Base-by-base conservation (phyloP, 1,140 invertebrate species). In the Rhysida immarginata region DNA sequence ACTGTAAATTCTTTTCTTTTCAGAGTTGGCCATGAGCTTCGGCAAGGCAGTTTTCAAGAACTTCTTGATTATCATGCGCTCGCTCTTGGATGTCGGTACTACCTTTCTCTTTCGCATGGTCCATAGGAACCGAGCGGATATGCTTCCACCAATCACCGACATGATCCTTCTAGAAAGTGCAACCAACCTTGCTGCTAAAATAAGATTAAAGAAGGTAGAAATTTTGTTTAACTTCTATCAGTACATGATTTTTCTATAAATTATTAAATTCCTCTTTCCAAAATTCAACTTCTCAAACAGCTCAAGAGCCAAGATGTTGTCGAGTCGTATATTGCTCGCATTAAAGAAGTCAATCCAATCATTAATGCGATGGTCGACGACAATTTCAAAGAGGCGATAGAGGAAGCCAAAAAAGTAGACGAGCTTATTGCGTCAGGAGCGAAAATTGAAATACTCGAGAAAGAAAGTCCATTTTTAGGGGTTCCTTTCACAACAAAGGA, bases 401-500 rank as follows among this genome's bases (percentile, higher is more conserved):
- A 79, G 61, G 84, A 90, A 62, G 87, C 87, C 0, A 70, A 71
- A 42, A 71, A 75, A 62, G 80, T 78, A 2, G 88, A 93, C 66
- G 71, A 78, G 44, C 64, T 86, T 1, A 75, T 90, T 14, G 71
- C 73, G 58, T 79, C 76, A 18, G 77, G 78, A 5, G 66, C 72
- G 26, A 77, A 77, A 42, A 74, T 78, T 11, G 63, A 64, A 14
- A 72, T 61, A 24, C 66, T 89, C 42, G 75, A 74, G 1, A 69
- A 75, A 55, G 75, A 81, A 46, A 84, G 82, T 67, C 87, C 87
- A 0, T 81, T 88, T 58, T 72, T 89, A n/a, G 87, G 86, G 1
- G 83, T 91, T 8, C 87, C 87, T 16, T 87, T 90, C 61, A 85
- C 85, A 2, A 86, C 84, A 2, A 91, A 91, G 73, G 86, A 86